Base-by-base conservation (phyloP, 2,797 vertebrate genomes). In the Thalassophryne amazonica region DNA sequence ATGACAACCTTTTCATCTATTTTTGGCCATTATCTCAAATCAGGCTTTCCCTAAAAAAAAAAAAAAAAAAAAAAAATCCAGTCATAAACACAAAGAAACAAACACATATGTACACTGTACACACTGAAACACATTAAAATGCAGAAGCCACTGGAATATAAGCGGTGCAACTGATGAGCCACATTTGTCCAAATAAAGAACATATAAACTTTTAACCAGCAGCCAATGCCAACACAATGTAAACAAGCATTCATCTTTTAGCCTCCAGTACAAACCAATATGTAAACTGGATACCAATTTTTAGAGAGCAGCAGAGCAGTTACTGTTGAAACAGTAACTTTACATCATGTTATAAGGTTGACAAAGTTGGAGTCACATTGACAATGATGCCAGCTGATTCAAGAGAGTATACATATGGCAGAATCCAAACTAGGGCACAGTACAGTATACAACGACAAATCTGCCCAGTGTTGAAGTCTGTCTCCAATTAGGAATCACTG, bases 251-350 rank as follows among this genome's bases (percentile, higher is more conserved):
- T 43, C 53, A 74, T 80, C 64, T 63, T 76, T 73, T 37, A 53
- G 72, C 39, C 58, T 59, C 36, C n/a, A 68, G 57, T 40, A 40
- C 56, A 81, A 74, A 74, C 67, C 76, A 74, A 83, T 62, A 72
- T 41, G 18, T 29, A 63, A 73, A 68, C 35, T 60, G 51, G 56
- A 36, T 78, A 63, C 16, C 23, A 21, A 59, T 63, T 66, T 56
- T 66, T 30, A 33, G 27, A 64, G 51, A 25, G 13, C 48, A 51
- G 36, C 2, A 67, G 73, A 70, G 34, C 18, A 51, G 50, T 79
- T 10, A 32, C 72, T 63, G 52, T 56, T 47, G 67, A 36, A 66
- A 49, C 47, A 55, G 50, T 31, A 60, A 62, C 47, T 58, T 72
- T 22, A 59, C 50, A n/a, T 51, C 53, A 47, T 42, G 52, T 34